These are phyloP conservation scores for Cyclargus thomasi DNA, from an alignment of 1,140 invertebrate genomes.

Conservation along the genomic window DNA sequence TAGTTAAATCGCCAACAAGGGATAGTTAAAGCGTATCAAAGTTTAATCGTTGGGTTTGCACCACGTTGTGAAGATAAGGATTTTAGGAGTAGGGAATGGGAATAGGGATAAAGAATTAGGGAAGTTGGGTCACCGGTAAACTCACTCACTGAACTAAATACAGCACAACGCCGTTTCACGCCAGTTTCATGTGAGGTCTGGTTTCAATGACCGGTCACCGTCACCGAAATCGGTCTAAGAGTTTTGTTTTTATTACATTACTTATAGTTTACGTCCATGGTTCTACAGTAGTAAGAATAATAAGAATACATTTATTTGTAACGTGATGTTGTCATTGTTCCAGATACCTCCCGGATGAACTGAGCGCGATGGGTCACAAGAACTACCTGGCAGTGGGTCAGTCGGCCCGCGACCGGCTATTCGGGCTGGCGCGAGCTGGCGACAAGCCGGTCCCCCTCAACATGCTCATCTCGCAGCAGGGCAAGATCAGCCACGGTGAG, in stretches of 20 bases:
- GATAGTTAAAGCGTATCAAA: background rate
- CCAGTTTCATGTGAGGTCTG: too few relatives aligned
- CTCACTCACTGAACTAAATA: too few relatives aligned
- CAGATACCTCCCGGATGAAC: constrained; percentile 19
- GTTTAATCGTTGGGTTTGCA: background rate
- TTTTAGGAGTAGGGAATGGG: too few relatives aligned
- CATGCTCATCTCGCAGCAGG: constrained; percentile 85
- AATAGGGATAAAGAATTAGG: too few relatives aligned
- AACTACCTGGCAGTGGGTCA: constrained; percentile 85
- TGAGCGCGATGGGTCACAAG: constrained; percentile 77
- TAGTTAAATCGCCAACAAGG: background rate
- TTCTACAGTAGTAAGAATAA: too few relatives aligned
- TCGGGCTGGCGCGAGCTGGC: constrained; percentile 75
- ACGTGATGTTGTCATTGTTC: constrained; percentile 7
- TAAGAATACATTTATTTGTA: too few relatives aligned
- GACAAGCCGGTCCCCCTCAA: constrained; percentile 79
- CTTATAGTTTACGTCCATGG: too few relatives aligned
- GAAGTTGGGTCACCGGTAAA: too few relatives aligned
- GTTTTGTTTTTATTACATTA: too few relatives aligned
- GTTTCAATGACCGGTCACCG: too few relatives aligned
- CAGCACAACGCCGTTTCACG: too few relatives aligned
- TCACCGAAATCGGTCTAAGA: too few relatives aligned
- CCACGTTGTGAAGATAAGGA: background rate
- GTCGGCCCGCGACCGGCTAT: constrained; percentile 80
- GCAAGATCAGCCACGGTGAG: constrained; percentile 85